A percentile compares a stretch with the other conserved stretches of the same genome.
Conservation (phyloP, 2,797 vertebrate genomes). For the Pseudochirops corinnae region DNA sequence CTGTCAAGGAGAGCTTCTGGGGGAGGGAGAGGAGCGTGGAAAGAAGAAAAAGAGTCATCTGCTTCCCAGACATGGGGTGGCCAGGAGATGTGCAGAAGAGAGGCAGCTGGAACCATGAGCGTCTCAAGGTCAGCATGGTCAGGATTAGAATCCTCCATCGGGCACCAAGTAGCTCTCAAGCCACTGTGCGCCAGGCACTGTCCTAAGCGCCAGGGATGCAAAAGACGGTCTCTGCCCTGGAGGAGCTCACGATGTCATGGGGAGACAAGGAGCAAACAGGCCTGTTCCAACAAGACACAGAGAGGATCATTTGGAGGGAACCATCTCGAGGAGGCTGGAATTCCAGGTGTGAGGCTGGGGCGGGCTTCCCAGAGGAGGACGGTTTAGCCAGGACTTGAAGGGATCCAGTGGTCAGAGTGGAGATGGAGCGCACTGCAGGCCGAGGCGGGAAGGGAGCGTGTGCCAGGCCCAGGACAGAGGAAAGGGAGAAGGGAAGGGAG, state of each 20-base stretch:
- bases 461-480: neutral
- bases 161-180: neutral
- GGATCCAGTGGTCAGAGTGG: neutral
- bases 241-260: too few species aligned
- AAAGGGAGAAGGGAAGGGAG: too few species aligned
- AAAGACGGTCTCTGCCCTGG: neutral
- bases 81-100: too few species aligned
- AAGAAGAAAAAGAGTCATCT: neutral
- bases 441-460: neutral
- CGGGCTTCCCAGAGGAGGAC: neutral
- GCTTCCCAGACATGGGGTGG: neutral
- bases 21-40: neutral
- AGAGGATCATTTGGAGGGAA: too few species aligned
- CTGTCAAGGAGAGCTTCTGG: too few species aligned
- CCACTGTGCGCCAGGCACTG: too few species aligned
- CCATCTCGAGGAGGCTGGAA: neutral
- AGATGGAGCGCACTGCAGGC: neutral
- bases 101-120: too few species aligned
- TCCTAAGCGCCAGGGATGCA: rapidly evolving
- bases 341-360: neutral
- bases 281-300: too few species aligned
- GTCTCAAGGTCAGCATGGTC: too few species aligned
- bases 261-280: too few species aligned
- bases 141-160: too few species aligned
- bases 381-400: neutral